Evolutionary conservation across 64 coral and sea anemone genomes (phyloP).

Genomic region (Acropora yongei): DNA sequence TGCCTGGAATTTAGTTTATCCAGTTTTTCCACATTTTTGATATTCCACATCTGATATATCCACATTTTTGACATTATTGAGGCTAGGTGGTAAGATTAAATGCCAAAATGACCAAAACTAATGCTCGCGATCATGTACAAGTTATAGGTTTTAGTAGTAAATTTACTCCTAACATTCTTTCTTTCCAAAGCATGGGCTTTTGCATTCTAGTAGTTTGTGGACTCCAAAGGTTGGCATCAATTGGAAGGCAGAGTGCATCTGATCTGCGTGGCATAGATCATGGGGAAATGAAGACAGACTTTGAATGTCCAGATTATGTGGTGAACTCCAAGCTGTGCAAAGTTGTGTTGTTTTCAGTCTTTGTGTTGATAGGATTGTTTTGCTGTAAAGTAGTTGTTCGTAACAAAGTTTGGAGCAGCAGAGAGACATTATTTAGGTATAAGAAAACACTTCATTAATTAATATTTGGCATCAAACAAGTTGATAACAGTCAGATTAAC

Average conservation of each 20-base stretch:
- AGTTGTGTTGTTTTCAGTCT: conserved; percentile 11
- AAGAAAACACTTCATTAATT: background rate
- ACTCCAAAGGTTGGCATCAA: conserved; percentile 63
- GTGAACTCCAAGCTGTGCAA: background rate
- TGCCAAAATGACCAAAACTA: too few relatives aligned
- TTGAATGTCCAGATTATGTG: background rate
- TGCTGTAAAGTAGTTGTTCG: conserved; percentile 81
- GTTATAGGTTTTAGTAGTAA: background rate
- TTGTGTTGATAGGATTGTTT: conserved; percentile 61
- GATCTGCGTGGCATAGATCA: background rate
- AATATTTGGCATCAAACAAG: too few relatives aligned
- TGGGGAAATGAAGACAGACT: background rate
- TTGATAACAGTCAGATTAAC: too few relatives aligned
- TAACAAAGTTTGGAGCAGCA: conserved; percentile 84
- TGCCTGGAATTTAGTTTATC: too few relatives aligned
- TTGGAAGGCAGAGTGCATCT: background rate
- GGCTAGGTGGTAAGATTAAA: too few relatives aligned
- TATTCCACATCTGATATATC: too few relatives aligned
- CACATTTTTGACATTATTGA: too few relatives aligned
- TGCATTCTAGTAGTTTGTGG: conserved; percentile 77
- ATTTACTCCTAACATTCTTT: background rate
- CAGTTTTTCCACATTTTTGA: too few relatives aligned
- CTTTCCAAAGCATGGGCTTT: conserved; percentile 80
- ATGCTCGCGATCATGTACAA: too few relatives aligned
- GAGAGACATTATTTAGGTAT: conserved; percentile 87